These are phyloP conservation scores for Papilio helenus DNA, from an alignment of 1,140 invertebrate species.

Conservation along the genomic window DNA sequence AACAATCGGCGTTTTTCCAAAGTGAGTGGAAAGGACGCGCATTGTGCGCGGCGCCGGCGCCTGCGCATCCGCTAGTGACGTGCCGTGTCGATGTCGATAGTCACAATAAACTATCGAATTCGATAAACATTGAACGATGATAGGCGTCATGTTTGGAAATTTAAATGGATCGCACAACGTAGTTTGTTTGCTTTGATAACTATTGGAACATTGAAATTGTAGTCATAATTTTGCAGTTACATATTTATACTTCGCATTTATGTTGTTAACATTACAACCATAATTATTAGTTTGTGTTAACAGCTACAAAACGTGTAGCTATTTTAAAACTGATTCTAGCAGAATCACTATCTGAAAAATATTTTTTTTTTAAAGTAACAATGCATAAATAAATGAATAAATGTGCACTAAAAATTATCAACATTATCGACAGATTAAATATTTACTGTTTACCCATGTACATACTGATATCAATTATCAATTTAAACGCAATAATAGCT, in stretches of 20 bases:
- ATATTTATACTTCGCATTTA: background rate
- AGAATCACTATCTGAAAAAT: too few relatives aligned
- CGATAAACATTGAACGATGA: slow-evolving; percentile 42
- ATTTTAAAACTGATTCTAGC: too few relatives aligned
- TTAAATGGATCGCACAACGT: slow-evolving; percentile 11
- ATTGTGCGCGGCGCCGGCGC: slow-evolving; percentile 74
- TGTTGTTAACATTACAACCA: too few relatives aligned
- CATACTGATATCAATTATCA: slow-evolving; percentile 20
- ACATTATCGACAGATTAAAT: background rate
- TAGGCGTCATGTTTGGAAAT: slow-evolving; percentile 25
- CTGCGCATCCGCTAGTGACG: slow-evolving; percentile 76
- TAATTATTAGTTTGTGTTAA: background rate
- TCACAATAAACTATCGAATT: slow-evolving; percentile 56
- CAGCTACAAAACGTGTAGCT: too few relatives aligned
- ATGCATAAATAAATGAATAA: too few relatives aligned
- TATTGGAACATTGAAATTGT: slow-evolving; percentile 5
- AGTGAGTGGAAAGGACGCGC: slow-evolving; percentile 64
- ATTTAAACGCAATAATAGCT: slow-evolving; percentile 12
- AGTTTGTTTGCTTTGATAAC: slow-evolving; percentile 1
- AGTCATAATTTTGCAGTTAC: background rate
- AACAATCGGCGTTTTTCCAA: slow-evolving; percentile 69
- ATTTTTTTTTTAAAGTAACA: too few relatives aligned
- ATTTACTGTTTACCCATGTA: background rate
- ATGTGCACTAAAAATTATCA: too few relatives aligned
- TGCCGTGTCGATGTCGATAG: slow-evolving; percentile 43